These are phyloP conservation scores for Tiliacea aurago DNA, from an alignment of 2,888 invertebrate species.

Conservation along the genomic window DNA sequence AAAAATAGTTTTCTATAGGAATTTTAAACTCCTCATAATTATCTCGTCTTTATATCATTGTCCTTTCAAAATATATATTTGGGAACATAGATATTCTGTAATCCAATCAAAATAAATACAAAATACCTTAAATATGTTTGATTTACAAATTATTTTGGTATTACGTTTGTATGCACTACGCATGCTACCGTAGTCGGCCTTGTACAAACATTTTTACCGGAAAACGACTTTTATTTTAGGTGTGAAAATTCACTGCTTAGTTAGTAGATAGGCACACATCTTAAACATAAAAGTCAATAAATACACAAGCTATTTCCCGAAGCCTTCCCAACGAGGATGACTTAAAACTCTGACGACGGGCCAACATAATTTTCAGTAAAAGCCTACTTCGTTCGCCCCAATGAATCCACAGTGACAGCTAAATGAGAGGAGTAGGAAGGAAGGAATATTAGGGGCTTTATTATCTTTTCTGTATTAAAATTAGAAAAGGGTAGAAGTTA, in stretches of 20 bases:
- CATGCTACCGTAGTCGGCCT: too few relatives aligned
- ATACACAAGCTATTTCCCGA: slow-evolving; percentile 32
- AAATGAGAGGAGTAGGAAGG: slow-evolving; percentile 49
- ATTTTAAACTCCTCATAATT: too few relatives aligned
- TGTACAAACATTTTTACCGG: neutral
- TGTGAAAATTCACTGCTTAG: neutral
- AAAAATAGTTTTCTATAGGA: too few relatives aligned
- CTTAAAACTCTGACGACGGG: slow-evolving; percentile 73
- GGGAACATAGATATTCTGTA: too few relatives aligned
- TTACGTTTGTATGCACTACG: too few relatives aligned
- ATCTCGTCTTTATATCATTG: too few relatives aligned
- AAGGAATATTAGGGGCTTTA: slow-evolving; percentile 45
- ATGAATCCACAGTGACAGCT: slow-evolving; percentile 77
- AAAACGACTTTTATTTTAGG: neutral
- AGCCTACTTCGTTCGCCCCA: slow-evolving; percentile 78
- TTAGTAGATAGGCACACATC: neutral
- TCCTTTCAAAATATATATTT: too few relatives aligned
- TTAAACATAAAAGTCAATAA: slow-evolving; percentile 19
- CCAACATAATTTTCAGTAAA: slow-evolving; percentile 82
- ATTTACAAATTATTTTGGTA: too few relatives aligned
- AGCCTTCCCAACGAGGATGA: slow-evolving; percentile 59
- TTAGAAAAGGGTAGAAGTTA: neutral
- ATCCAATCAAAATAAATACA: too few relatives aligned
- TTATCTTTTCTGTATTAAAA: neutral
- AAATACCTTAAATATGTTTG: too few relatives aligned